phyloP scores from a whole-genome alignment of 2,888 invertebrate genomes.

The Trichacis sp. region DNA sequence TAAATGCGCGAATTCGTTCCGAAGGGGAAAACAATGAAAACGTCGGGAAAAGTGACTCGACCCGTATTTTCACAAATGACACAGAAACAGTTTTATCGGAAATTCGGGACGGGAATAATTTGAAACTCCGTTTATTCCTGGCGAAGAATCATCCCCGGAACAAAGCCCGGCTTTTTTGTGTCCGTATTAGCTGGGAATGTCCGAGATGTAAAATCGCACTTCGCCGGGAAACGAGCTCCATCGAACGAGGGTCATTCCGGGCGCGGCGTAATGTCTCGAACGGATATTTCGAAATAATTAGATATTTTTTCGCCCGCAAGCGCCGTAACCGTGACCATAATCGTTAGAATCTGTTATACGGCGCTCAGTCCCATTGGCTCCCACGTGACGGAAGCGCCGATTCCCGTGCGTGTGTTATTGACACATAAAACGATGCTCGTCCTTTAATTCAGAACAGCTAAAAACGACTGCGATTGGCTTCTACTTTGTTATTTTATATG shows the following conservation, averaged over 20 bases:
- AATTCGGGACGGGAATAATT: background rate
- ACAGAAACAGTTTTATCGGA: background rate
- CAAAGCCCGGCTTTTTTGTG: conserved; percentile 6
- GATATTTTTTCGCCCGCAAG: conserved; percentile 40
- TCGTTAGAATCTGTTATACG: conserved; percentile 64
- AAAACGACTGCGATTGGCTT: no score
- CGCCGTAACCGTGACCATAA: conserved; percentile 59
- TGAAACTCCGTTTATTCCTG: no score
- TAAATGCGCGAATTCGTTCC: conserved; percentile 1
- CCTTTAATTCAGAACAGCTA: conserved; percentile 2
- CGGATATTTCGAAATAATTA: conserved; percentile 58
- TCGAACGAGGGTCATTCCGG: conserved; percentile 20
- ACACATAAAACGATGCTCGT: conserved; percentile 3
- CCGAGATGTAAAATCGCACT: conserved; percentile 4
- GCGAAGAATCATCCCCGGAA: conserved; percentile 2
- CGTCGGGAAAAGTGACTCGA: background rate
- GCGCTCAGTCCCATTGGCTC: conserved; percentile 6
- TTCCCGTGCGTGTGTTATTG: conserved; percentile 9
- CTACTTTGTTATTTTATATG: no score
- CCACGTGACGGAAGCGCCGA: conserved; percentile 3
- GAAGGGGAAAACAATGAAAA: background rate
- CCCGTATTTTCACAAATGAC: no score
- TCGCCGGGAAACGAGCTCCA: conserved; percentile 8
- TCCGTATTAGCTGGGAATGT: background rate
- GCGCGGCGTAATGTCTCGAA: conserved; percentile 9